Evolutionary conservation across 2,888 invertebrate species (phyloP).

Genomic region (Lepetodrilus schrolli): DNA sequence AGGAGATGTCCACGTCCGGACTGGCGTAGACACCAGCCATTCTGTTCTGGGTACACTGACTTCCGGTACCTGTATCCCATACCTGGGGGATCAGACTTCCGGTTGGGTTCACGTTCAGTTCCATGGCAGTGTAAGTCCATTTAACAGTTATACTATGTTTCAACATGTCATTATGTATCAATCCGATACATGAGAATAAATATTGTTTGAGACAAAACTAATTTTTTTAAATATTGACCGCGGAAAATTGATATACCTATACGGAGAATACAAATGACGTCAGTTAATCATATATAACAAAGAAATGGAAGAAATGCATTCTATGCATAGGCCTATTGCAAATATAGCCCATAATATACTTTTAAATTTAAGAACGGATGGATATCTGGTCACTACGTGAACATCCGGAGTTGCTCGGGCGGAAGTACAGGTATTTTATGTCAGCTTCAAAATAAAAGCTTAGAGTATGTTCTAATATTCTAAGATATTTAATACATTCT

Average conservation of each 20-base stretch:
- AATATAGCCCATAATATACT: neutral
- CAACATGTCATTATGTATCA: too few relatives aligned
- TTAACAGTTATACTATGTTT: too few relatives aligned
- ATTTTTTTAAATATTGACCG: too few relatives aligned
- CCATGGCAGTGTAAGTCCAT: slow-evolving; percentile 11
- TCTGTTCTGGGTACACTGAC: neutral
- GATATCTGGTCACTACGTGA: neutral
- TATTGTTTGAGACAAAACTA: too few relatives aligned
- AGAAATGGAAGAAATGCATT: neutral
- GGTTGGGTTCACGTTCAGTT: slow-evolving; percentile 32
- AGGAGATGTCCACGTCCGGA: slow-evolving; percentile 24
- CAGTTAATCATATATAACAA: too few relatives aligned
- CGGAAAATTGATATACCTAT: too few relatives aligned
- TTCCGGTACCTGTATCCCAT: slow-evolving; percentile 4
- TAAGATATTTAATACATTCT: too few relatives aligned
- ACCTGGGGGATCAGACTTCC: slow-evolving; percentile 8
- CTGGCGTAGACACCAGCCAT: slow-evolving; percentile 20
- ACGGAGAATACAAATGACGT: too few relatives aligned
- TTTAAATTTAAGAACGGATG: neutral
- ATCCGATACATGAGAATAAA: too few relatives aligned
- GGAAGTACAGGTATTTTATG: neutral
- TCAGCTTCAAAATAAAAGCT: neutral
- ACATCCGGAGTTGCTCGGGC: neutral
- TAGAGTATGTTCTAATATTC: too few relatives aligned
- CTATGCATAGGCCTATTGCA: neutral